Evolutionary conservation across 2,797 vertebrate species (phyloP), one percentile per base, ranked within the genome.

Genomic region (Esox masquinongy): DNA sequence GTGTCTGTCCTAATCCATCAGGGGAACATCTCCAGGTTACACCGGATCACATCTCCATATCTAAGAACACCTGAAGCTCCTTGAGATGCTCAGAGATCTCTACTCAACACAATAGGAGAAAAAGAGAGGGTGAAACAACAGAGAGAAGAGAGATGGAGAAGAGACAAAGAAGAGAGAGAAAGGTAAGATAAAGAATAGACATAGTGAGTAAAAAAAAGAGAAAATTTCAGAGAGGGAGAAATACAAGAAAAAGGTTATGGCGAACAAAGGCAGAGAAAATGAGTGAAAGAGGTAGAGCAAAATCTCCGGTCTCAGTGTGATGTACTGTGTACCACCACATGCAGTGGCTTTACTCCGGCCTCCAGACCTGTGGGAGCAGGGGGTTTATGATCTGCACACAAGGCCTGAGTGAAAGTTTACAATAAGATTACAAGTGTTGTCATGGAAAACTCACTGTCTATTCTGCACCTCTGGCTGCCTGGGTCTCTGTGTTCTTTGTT

Each of bases 261-360:
- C 29, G 29, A 31, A 39, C 36, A 39, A 39, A 39, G 36, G 7
- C 36, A 3, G 61, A 77, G 71, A 75, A 74, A 15, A 75, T 47
- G 67, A 76, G 34, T 74, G 51, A 81, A 76, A 83, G 49, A 82
- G 83, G 76, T 79, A 81, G 71, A 73, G 11, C 19, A 49, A 71
- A 22, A 59, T 36, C 7, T 56, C 50, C 51, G 12, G 17, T 15
- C 26, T 64, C 61, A 34, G 29, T 56, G 12, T 82, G 83, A 39
- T 64, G 4, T 29, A 4, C 34, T 14, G 22, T 72, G 19, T 64
- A 16, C 76, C 88, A 83, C 66, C 85, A 86, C 85, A 85, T 76
- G 89, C 72, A 77, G 89, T 87, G 88, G 86, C 85, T 74, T 84
- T 74, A 78, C 76, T 89, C 74, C 74, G 80, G 78, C 79, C 77